phyloP scores from a whole-genome alignment of 2,113 vertebrate species.

The Anarrhichthys ocellatus region DNA sequence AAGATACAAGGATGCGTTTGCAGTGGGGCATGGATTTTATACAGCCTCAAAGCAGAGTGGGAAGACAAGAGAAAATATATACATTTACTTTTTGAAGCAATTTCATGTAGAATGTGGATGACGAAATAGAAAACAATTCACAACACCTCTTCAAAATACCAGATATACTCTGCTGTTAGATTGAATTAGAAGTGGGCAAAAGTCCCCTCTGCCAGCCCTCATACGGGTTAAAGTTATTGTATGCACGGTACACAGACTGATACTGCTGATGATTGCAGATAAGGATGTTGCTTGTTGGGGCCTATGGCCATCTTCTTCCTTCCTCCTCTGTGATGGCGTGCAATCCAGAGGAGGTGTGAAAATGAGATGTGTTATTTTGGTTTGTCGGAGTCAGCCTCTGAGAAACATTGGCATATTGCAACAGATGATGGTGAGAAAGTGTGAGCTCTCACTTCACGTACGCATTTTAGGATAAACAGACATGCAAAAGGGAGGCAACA shows the following conservation, averaged over 20 bases:
- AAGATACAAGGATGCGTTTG: background rate
- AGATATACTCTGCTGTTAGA: background rate
- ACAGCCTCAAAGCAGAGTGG: background rate
- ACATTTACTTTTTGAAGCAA: background rate
- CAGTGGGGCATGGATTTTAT: background rate
- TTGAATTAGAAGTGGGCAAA: conserved; percentile 16
- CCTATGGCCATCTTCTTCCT: conserved; percentile 48
- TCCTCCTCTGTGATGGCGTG: conserved; percentile 66
- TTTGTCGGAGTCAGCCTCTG: conserved; percentile 25
- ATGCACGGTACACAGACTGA: background rate
- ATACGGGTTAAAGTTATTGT: background rate
- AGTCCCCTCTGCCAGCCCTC: background rate
- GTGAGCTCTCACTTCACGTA: conserved; percentile 42
- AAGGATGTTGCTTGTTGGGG: conserved; percentile 42
- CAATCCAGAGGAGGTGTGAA: conserved; percentile 67
- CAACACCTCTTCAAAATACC: background rate
- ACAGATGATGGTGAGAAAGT: conserved; percentile 59
- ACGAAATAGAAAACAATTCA: background rate
- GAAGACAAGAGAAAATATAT: background rate
- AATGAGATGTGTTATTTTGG: conserved; percentile 55
- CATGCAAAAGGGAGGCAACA: background rate
- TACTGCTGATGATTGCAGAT: conserved; percentile 42
- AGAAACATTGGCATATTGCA: conserved; percentile 39
- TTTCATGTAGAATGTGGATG: background rate
- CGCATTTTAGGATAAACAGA: background rate